A percentile compares a stretch with the other conserved stretches of the same genome.
Evolutionary conservation across 2,888 invertebrate genomes (phyloP).

Genomic region (Hirtodrosophila trivittata): DNA sequence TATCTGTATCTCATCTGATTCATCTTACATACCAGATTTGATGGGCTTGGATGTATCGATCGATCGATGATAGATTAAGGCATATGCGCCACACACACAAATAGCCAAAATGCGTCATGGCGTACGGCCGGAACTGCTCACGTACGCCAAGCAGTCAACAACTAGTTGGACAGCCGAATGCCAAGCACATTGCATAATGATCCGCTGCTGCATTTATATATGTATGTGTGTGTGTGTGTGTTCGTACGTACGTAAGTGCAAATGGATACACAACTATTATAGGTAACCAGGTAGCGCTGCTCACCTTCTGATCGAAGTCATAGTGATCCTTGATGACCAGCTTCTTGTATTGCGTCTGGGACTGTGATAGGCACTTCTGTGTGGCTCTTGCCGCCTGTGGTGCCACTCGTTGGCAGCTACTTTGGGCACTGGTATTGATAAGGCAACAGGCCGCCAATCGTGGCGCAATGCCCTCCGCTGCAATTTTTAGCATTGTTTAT

Average conservation of each 20-base stretch:
- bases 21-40: too few species aligned
- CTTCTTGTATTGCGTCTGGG: conserved; percentile 72
- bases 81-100: conserved; percentile 14
- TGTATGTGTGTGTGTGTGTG: conserved; percentile 4
- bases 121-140: conserved; percentile 44
- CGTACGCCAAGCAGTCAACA: conserved; percentile 55
- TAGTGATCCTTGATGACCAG: conserved; percentile 89
- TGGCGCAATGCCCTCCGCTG: conserved; percentile 72
- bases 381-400: conserved; percentile 65
- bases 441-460: conserved; percentile 67
- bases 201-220: conserved; percentile 16
- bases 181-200: conserved; percentile 56
- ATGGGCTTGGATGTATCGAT: too few species aligned
- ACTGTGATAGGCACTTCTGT: conserved; percentile 78
- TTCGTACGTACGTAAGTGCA: conserved; percentile 1
- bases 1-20: too few species aligned
- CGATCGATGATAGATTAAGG: too few species aligned
- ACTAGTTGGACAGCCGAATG: conserved; percentile 23
- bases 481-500: conserved; percentile 77
- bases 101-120: conserved; percentile 50
- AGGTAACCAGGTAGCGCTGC: conserved; percentile 21
- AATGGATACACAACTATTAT: conserved; percentile 4
- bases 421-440: conserved; percentile 62
- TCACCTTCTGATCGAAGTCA: conserved; percentile 90
- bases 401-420: conserved; percentile 64